Evolutionary conservation across 2,888 invertebrate species (phyloP), one percentile per base, ranked within the genome.

Genomic region (Cataglyphis rosenhaueri): DNA sequence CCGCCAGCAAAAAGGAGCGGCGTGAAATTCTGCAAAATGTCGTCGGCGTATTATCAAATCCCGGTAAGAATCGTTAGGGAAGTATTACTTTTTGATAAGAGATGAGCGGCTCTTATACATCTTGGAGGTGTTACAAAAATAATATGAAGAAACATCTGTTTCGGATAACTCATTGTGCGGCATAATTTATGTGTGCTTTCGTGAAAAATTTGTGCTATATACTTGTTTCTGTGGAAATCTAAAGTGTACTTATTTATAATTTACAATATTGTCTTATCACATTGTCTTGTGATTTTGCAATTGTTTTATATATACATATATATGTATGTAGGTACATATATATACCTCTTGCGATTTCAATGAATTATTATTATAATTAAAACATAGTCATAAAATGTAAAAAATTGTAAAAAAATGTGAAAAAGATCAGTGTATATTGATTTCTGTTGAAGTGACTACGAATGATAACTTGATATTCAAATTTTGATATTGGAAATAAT

Each of bases 1-100:
- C 96, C 92, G 96, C 97, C 88, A 97, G 97, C 95, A 95, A 96
- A 93, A 97, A 96, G 93, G 97, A 96, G 92, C 96, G 97, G 92
- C 96, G 96, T 93, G 95, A 96, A 93, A 95, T 97, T 92, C 95
- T 97, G 86, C 95, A 96, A 91, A 96, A 96, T 95, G 96, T 97
- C 94, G 96, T 96, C 92, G 95, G 96, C 94, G 96, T 97, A 94
- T 95, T 98, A 93, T 95, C 96, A 92, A 96, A 97, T 94, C 96
- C 97, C 95, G 97, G 98, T 98, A 95, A 95, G 95, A 38, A 75
- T 68, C 32, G 57, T n/a, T 81, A 65, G 55, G 66, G 12, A 52
- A 76, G 35, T 83, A 74, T 75, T 83, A 84, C 79, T 84, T 62
- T 64, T 84, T 78, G 55, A 86, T 62, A 52, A 52, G 55, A 71